Evolutionary conservation across 2,888 invertebrate species (phyloP).

Genomic region (Drosophila emarginata): DNA sequence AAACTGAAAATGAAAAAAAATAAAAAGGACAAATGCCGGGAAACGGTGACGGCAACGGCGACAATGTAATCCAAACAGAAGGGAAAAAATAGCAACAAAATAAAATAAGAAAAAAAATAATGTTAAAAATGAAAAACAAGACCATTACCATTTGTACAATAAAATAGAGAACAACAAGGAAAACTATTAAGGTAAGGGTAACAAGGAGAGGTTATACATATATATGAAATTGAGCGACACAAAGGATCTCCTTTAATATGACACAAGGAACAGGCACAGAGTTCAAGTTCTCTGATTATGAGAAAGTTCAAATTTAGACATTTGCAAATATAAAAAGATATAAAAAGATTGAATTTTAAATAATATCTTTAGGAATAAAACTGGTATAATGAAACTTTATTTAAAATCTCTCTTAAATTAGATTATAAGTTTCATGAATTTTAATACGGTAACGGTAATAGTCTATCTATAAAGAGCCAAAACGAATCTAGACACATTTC

Average conservation of each 20-base stretch:
- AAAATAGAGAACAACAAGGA: constrained; percentile 68
- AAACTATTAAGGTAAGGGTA: constrained; percentile 12
- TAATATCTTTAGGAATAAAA: too few relatives aligned
- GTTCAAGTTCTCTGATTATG: too few relatives aligned
- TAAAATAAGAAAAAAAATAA: constrained; percentile 10
- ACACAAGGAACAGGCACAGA: too few relatives aligned
- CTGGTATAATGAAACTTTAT: too few relatives aligned
- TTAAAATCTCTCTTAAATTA: too few relatives aligned
- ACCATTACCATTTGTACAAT: constrained; percentile 74
- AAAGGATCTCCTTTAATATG: constrained; percentile 25
- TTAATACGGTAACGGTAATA: too few relatives aligned
- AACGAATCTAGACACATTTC: too few relatives aligned
- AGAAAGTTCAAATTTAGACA: too few relatives aligned
- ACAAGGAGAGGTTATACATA: background rate
- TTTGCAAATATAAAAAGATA: too few relatives aligned
- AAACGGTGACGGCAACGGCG: constrained; percentile 33
- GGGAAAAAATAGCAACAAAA: constrained; percentile 22
- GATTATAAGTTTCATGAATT: too few relatives aligned
- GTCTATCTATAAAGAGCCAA: too few relatives aligned
- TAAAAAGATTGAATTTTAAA: too few relatives aligned
- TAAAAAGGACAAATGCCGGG: constrained; percentile 22
- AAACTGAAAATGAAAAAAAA: constrained; percentile 50
- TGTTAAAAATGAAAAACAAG: constrained; percentile 71
- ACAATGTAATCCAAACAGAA: constrained; percentile 54
- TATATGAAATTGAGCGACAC: constrained; percentile 21